Conservation (phyloP, 2,797 vertebrate genomes). For the Darevskia nairensis region DNA sequence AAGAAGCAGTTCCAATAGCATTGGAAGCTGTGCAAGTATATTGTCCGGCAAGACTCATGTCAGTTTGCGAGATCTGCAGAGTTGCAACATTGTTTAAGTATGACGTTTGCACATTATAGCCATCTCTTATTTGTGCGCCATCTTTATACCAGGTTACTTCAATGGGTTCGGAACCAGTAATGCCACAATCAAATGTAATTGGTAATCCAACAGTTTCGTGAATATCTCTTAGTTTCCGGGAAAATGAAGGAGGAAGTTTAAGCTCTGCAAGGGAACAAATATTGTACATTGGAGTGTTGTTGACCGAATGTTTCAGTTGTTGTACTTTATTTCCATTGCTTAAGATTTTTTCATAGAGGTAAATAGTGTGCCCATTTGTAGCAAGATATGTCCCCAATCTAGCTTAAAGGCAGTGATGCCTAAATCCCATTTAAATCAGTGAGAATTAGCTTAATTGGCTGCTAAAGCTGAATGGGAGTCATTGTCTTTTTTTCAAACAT, state of each 20-base stretch:
- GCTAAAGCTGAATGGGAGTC: not conserved
- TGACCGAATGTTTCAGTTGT: not conserved
- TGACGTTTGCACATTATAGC: conserved; percentile 85
- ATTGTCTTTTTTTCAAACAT: not conserved
- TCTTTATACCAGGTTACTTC: conserved; percentile 95
- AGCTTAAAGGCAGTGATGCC: not conserved
- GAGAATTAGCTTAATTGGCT: not conserved
- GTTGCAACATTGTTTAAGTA: conserved; percentile 90
- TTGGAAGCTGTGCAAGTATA: conserved; percentile 94
- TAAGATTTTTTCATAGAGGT: not conserved
- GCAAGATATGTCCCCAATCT: not conserved
- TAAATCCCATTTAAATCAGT: not conserved
- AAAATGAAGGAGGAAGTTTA: conserved; percentile 91
- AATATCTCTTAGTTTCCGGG: conserved; percentile 87
- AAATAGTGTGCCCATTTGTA: not conserved
- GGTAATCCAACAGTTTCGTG: conserved; percentile 85
- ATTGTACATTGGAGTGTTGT: conserved; percentile 50
- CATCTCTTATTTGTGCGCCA: conserved; percentile 89
- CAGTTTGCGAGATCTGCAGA: conserved; percentile 88
- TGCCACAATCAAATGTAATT: conserved; percentile 89
- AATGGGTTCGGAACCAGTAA: conserved; percentile 89
- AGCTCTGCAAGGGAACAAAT: conserved; percentile 84
- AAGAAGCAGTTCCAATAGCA: conserved; percentile 91
- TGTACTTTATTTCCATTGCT: not conserved
- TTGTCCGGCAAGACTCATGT: conserved; percentile 84